Percentiles rank a stretch among this genome's conserved stretches.
Conservation (phyloP, 2,888 invertebrate genomes). For the Copidosoma aretas region DNA sequence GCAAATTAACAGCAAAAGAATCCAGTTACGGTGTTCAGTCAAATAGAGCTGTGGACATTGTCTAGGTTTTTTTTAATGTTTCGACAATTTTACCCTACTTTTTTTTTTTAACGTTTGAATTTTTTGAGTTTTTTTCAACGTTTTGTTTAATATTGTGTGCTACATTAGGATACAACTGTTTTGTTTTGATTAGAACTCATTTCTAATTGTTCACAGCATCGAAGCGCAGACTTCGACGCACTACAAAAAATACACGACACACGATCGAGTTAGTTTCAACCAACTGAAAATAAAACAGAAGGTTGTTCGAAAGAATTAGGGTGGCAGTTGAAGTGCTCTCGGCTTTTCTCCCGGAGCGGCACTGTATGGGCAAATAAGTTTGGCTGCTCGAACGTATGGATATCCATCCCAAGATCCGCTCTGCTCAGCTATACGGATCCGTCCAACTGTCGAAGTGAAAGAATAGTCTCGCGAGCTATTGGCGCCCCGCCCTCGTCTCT, state of each 20-base stretch:
- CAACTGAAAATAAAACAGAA: constrained; percentile 11
- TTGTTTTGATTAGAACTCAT: neutral
- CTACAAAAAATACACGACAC: too few species aligned
- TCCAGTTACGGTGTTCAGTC: too few species aligned
- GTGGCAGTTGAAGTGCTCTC: constrained; percentile 12
- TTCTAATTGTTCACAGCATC: too few species aligned
- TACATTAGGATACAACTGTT: constrained; percentile 6
- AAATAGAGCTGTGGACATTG: too few species aligned
- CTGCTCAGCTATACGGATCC: neutral
- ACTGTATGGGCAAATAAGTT: constrained; percentile 28
- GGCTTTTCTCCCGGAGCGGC: constrained; percentile 5
- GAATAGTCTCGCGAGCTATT: constrained; percentile 11
- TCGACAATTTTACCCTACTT: too few species aligned
- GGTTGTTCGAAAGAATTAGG: neutral
- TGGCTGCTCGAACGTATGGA: constrained; percentile 18
- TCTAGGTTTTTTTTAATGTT: too few species aligned
- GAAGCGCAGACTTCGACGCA: too few species aligned
- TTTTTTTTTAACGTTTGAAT: too few species aligned
- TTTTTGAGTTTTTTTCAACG: too few species aligned
- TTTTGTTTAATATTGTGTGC: too few species aligned
- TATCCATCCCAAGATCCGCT: neutral
- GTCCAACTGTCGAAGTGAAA: constrained; percentile 10
- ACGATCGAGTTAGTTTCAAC: too few species aligned
- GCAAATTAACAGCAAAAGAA: too few species aligned
- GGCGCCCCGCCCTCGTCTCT: constrained; percentile 7